Conservation (phyloP, 2,797 vertebrate species). For the Pipistrellus nathusii region DNA sequence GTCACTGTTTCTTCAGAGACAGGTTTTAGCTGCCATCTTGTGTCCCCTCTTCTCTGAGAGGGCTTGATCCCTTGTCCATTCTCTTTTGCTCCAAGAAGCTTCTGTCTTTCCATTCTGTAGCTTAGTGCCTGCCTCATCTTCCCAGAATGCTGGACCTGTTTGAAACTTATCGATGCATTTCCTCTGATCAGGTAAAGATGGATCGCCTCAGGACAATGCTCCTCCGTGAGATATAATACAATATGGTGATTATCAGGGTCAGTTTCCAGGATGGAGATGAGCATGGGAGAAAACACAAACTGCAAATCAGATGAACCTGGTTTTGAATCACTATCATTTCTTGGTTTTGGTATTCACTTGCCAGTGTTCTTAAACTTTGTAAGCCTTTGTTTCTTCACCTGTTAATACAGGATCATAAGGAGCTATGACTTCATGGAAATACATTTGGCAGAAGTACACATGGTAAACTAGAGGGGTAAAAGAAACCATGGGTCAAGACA, state of each 20-base stretch:
- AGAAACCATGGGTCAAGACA: neutral
- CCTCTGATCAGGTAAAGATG: neutral
- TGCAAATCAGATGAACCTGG: neutral
- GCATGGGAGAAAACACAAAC: neutral
- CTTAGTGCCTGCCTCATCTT: neutral
- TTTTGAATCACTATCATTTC: neutral
- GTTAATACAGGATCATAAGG: neutral
- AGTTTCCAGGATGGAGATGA: neutral
- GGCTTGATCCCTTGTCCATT: neutral
- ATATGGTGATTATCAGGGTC: neutral
- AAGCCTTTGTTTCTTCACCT: neutral
- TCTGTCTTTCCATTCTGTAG: neutral
- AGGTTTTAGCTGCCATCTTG: neutral
- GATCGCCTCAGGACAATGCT: neutral
- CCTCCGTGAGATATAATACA: neutral
- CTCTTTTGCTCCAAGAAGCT: neutral
- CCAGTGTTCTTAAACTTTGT: neutral
- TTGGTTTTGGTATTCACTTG: neutral
- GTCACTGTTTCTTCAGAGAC: neutral
- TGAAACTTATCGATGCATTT: neutral
- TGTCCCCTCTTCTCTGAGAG: conserved; percentile 14
- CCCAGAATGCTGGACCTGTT: neutral
- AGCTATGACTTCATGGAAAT: neutral
- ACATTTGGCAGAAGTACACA: neutral
- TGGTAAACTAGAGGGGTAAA: neutral